A percentile compares a stretch with the other conserved stretches of the same genome.
Conservation (phyloP, 2,888 invertebrate species). For the Lobophora halterata region DNA sequence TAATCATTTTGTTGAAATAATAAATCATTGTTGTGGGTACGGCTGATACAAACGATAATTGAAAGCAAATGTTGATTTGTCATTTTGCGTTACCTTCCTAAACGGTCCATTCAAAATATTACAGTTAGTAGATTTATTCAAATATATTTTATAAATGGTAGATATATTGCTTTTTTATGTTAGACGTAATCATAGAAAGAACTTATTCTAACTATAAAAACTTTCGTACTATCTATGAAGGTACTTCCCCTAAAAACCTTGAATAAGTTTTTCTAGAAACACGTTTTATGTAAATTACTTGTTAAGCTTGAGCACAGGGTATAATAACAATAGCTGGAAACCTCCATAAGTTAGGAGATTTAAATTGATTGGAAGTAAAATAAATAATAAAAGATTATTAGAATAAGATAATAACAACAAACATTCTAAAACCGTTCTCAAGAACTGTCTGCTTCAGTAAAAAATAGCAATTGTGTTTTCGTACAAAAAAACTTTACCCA, state of each 20-base stretch:
- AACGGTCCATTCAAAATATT: slow-evolving; percentile 27
- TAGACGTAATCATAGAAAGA: slow-evolving; percentile 10
- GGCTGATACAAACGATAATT: slow-evolving; percentile 35
- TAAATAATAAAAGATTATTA: no score
- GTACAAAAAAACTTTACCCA: no score
- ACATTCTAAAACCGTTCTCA: no score
- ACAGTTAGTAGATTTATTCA: no score
- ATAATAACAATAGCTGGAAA: neutral
- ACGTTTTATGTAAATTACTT: slow-evolving; percentile 31
- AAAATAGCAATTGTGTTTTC: no score
- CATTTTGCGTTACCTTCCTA: slow-evolving; percentile 36
- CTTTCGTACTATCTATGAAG: slow-evolving; percentile 24
- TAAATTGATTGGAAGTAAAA: no score
- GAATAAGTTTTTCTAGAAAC: slow-evolving; percentile 39
- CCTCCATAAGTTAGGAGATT: no score
- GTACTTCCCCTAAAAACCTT: slow-evolving; percentile 29
- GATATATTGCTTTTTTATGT: slow-evolving; percentile 17
- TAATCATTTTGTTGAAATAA: no score
- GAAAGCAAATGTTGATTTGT: slow-evolving; percentile 37
- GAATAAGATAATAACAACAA: no score
- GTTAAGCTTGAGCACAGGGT: neutral
- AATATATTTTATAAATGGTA: no score
- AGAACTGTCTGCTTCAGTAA: no score
- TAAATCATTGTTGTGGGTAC: slow-evolving; percentile 32
- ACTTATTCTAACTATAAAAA: slow-evolving; percentile 5